Evolutionary conservation across 2,113 vertebrate genomes (phyloP).

Genomic region (Cryptoleucopteryx plumbea): DNA sequence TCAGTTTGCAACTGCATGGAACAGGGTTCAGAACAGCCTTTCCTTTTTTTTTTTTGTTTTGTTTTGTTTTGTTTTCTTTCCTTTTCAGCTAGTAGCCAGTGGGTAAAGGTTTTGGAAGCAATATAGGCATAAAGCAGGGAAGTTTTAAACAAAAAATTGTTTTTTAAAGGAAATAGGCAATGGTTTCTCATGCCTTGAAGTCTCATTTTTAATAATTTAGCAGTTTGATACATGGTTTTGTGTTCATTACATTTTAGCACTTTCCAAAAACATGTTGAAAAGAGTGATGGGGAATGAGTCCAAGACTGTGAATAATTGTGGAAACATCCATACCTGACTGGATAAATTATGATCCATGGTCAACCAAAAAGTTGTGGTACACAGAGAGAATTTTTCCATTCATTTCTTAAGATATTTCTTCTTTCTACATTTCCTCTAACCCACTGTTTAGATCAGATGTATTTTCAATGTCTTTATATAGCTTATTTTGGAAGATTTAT

Average conservation of each 20-base stretch:
- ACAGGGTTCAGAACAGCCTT: not conserved
- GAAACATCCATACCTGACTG: not conserved
- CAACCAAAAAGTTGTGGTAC: not conserved
- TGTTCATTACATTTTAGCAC: not conserved
- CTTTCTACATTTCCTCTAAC: not conserved
- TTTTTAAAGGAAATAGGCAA: not conserved
- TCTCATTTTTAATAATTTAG: not conserved
- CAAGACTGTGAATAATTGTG: not conserved
- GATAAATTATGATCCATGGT: not conserved
- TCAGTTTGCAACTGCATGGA: not conserved
- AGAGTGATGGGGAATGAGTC: not conserved
- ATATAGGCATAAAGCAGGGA: not conserved
- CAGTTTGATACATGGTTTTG: not conserved
- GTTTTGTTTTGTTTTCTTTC: not conserved
- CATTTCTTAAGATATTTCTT: not conserved
- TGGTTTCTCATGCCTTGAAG: not conserved
- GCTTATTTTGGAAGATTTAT: not conserved
- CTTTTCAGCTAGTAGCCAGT: not conserved
- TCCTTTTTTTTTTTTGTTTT: not conserved
- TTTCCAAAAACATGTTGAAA: not conserved
- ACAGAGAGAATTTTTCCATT: not conserved
- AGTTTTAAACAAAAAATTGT: not conserved
- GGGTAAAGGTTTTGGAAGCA: not conserved
- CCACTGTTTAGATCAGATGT: not conserved
- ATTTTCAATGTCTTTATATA: not conserved